Conservation (phyloP, 2,113 vertebrate genomes). For the Geococcyx californianus region DNA sequence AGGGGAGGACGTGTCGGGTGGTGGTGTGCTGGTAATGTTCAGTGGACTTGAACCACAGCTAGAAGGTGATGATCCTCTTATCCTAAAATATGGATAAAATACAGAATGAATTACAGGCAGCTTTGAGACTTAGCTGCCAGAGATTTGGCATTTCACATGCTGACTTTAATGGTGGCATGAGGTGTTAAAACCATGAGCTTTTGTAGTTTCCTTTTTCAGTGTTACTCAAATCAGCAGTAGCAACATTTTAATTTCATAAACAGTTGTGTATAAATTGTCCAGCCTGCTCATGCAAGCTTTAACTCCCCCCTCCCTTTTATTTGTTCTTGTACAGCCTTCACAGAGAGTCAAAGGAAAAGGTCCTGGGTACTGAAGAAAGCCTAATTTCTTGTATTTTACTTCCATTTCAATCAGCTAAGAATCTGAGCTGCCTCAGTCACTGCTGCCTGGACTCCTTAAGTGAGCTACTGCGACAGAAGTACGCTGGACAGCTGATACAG, state of each 20-base stretch:
- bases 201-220: not conserved
- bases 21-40: conserved; percentile 96
- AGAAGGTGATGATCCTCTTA: conserved; percentile 95
- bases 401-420: not conserved
- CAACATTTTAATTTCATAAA: not conserved
- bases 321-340: not conserved
- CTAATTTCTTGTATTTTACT: not conserved
- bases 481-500: not conserved
- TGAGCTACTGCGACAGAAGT: not conserved
- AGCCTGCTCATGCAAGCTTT: not conserved
- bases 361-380: not conserved
- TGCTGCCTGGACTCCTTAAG: not conserved
- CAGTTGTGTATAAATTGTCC: not conserved
- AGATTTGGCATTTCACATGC: not conserved
- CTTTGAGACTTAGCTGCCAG: not conserved
- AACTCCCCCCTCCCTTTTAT: not conserved
- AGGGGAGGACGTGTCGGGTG: conserved; percentile 91
- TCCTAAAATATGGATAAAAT: conserved; percentile 70
- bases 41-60: conserved; percentile 96
- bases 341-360: not conserved
- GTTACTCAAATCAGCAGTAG: not conserved
- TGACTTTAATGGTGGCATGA: not conserved
- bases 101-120: not conserved
- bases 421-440: not conserved
- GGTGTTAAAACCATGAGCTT: not conserved